Evolutionary conservation across 1,140 invertebrate species (phyloP), one percentile per base, ranked within the genome.

Genomic region (Ganaspis sp.): DNA sequence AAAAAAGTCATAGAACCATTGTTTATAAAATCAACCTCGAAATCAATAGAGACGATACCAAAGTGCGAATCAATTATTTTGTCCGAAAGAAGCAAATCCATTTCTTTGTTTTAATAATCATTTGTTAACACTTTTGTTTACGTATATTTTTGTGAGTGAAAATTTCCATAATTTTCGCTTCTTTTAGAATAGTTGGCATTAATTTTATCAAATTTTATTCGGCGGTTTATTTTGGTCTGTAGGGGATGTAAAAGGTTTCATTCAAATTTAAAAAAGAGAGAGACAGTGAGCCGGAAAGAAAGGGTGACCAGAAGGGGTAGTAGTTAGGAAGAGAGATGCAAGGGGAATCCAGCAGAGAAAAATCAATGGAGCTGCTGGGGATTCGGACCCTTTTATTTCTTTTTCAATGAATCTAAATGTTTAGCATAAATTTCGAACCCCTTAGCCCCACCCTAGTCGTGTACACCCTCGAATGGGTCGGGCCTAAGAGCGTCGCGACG

Each of bases 361-460:
- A 89, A 89, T 89, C 88, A 86, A 89, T 89, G 84, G 84, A 89
- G 88, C 88, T 87, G 80, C 77, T 74, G 69, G 73, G 70, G 74
- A 74, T 76, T 80, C 76, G 77, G 72, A 83, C 86, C 85, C 84
- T 83, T 85, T 83, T 83, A 49, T 49, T 83, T 82, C 75, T 81
- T 79, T 72, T 79, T 77, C 75, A 77, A 80, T 80, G 75, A 81
- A 77, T 82, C 79, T 72, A 69, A 79, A 77, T 75, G 81, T 86
- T 87, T 87, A 86, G 83, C 86, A 86, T 87, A 82, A 84, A 84
- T 85, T 84, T 83, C 69, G 76, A 78, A 78, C 73, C 79, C 81
- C 82, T 76, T 80, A 80, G 85, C 85, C 86, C 87, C 87, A 86
- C 86, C 86, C 86, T 84, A 78, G 42, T 53, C 42, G n/a, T 58